Base-by-base conservation (phyloP, 2,888 invertebrate species). In the Cerceris rybyensis region DNA sequence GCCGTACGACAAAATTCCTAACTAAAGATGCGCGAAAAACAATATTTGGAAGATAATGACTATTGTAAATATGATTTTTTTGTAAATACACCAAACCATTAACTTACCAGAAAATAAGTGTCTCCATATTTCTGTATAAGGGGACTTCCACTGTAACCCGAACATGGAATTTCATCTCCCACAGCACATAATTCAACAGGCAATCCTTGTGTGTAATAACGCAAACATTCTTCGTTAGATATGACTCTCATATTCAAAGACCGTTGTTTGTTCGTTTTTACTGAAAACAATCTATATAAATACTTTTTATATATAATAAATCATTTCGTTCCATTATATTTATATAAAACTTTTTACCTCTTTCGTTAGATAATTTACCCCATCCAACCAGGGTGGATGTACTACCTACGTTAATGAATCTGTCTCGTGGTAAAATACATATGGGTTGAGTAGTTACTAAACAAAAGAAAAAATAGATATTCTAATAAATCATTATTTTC, bases 81-180 rank as follows among this genome's bases (percentile, higher is more conserved):
- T 67, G 57, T 70, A 64, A 50, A 75, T 74, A 43, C 57, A 28
- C 17, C 13, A 9, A 14, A 13, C 14, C 46, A 46, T 60, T 11
- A 52, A 74, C 69, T 86, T 88, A 96, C 96, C 94, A 96, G 95
- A 68, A 94, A 94, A 90, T 94, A 94, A 52, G 94, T 94, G 39
- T 95, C 95, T 79, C 94, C 94, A 82, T 95, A 94, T 75, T 93
- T 93, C 1, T 95, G 92, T 67, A 96, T 90, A 5, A 97, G 92
- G 0, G 97, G 96, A 0, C 96, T 96, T 5, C 97, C 97, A 4
- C 96, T 96, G 86, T 96, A 97, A 6, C 96, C 96, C 9, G 96
- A 95, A 83, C 97, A 97, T 0, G 96, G 96, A 89, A 96, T 96
- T 81, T 94, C 94, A 14, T 95, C 95, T 81, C 93, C 93, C 83